phyloP scores from a whole-genome alignment of 2,888 invertebrate species.

The Tyria jacobaeae region DNA sequence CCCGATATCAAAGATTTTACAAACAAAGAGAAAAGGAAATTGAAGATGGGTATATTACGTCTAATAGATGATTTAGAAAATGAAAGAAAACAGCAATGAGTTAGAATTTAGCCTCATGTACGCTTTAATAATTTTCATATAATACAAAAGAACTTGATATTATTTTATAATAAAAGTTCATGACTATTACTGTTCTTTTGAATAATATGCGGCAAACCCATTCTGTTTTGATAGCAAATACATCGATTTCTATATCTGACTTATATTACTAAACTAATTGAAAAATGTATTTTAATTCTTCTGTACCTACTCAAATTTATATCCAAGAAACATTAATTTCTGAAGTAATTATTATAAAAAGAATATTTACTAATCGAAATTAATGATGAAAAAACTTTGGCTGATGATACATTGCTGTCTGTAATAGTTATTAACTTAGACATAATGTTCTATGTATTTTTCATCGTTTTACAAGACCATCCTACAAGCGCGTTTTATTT shows the following conservation, averaged over 20 bases:
- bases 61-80: conserved; percentile 77
- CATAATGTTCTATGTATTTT: conserved; percentile 24
- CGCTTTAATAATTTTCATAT: background rate
- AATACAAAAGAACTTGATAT: background rate
- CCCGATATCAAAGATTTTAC: conserved; percentile 82
- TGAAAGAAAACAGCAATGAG: conserved; percentile 36
- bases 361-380: too few relatives aligned
- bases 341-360: too few relatives aligned
- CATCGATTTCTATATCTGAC: conserved; percentile 11
- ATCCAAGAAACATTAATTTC: too few relatives aligned
- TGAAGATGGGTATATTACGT: conserved; percentile 82
- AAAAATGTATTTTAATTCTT: too few relatives aligned
- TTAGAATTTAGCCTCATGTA: background rate
- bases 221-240: background rate
- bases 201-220: background rate
- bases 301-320: too few relatives aligned
- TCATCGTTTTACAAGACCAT: conserved; percentile 21
- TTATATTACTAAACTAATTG: conserved; percentile 22
- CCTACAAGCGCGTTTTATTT: conserved; percentile 18
- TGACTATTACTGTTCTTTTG: background rate
- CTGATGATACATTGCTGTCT: background rate
- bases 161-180: background rate
- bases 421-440: conserved; percentile 22
- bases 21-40: conserved; percentile 81
- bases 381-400: conserved; percentile 19